Base-by-base conservation (phyloP, 2,888 invertebrate species). In the Endotricha flammealis region DNA sequence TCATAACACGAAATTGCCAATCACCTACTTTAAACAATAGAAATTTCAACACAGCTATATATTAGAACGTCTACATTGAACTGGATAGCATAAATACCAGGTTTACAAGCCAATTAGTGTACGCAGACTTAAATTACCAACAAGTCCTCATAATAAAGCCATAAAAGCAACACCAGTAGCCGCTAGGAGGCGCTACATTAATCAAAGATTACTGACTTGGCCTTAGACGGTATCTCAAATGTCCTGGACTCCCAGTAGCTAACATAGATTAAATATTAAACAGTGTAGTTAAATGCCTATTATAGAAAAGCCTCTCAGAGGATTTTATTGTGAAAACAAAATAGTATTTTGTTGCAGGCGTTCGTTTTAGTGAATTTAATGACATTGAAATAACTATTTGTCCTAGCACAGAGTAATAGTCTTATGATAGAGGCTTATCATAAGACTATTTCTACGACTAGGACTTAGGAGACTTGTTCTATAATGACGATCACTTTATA, bases 181-280 rank as follows among this genome's bases (percentile, higher is more conserved):
- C 39, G 52, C 40, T 20, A 41, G 49, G 51, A 46, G 57, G 57
- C 51, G 53, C 48, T 42, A 46, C 78, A 77, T 76, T 79, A 73
- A 80, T 80, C 80, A 79, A 42, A 68, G 79, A 79, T 80, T 77
- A 78, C 66, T 48, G 53, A 53, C 61, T 45, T 34, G 51, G 38
- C 47, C 52, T 57, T 57, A 70, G 69, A 70, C 69, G 62, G 60
- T 68, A 72, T 72, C 72, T 61, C 48, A 44, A 7, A 64, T 64
- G 66, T 68, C 57, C 64, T 53, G 71, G 72, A 75, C 78, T 59
- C 71, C 75, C 76, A 70, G 62, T 54, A 62, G 64, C 54, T 36
- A 44, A 6, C 65, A 68, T 36, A 69, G 70, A 77, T 3, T 58
- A 64, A 24, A 23, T 20, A 31, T 12, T 16, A 41, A 11, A 8